Base-by-base conservation (phyloP, 2,113 vertebrate genomes). In the Perca fluviatilis region DNA sequence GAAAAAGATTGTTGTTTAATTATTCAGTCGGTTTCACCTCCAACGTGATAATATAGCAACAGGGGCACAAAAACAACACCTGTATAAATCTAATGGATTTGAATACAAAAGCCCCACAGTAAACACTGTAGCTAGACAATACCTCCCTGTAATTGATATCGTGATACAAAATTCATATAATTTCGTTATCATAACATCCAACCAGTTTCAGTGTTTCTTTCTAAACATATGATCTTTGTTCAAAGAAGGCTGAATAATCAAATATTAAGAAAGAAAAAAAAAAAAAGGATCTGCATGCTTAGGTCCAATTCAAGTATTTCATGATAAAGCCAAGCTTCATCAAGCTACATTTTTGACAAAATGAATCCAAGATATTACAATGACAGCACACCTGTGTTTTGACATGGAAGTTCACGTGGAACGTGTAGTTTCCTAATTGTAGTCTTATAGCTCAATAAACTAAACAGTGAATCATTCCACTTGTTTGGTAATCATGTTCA, bases 11-110 rank as follows among this genome's bases (percentile, higher is more conserved):
- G 43, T 33, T 67, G 53, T 5, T 69, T 51, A 62, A 81, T 70
- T 74, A 82, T 77, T 74, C 71, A 77, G 36, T 23, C 23, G n/a
- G 50, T 23, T 40, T 16, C 21, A 77, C 62, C 68, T 74, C 46
- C 16, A 70, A 51, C 51, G 21, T 21, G 43, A 58, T 33, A 73
- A 69, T 69, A 76, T 36, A 23, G 70, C 78, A 82, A 67, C 40
- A 61, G 60, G 43, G 30, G 6, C 65, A 56, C 23, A 63, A 60
- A 62, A 79, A 73, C 40, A 58, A 36, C 23, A 30, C 47, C 27
- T 9, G 50, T 6, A 51, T 56, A 13, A 36, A 54, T 23, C 25
- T 27, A 51, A 81, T 57, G 66, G 50, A 76, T 73, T 58, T 58
- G n/a, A 36, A 33, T 47, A 46, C 27, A 79, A 74, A 72, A 64